Base-by-base conservation (phyloP, 2,113 vertebrate species). In the Dinomys branickii region DNA sequence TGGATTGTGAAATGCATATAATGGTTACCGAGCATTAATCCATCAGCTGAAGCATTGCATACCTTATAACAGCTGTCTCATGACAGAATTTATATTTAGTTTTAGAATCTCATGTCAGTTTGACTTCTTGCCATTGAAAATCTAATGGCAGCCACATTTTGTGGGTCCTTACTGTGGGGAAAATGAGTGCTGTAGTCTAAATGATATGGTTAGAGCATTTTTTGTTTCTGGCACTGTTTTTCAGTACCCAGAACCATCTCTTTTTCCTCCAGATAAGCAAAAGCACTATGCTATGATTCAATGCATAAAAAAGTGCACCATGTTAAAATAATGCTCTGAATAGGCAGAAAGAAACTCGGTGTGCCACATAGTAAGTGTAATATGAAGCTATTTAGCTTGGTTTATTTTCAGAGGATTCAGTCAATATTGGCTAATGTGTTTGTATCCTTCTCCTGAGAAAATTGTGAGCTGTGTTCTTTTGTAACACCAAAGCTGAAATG, bases 381-480 rank as follows among this genome's bases (percentile, higher is more conserved):
- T 80, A 41, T 85, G 61, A 78, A 93, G 22, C 73, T 69, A 16
- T 87, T 95, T 96, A 92, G 59, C 85, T 82, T 28, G 30, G n/a
- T 73, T 96, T 88, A 59, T 95, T 97, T 96, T 86, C 63, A 82
- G 71, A 83, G 85, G 92, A 75, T 97, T 97, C 95, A 85, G 92
- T 96, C 95, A 97, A 94, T 95, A 86, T 56, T 78, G 20, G 65
- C 71, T 97, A 88, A 95, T 97, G 88, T 94, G 90, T 95, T 67
- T 61, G 33, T 59, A 58, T 94, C 87, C n/a, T 20, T 95, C 90
- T 97, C 95, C 92, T 80, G 97, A 82, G 97, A 92, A 59, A 94
- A 63, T 41, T 30, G 3, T 19, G 81, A 85, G 63, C 50, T 90
- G 59, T 58, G 61, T 80, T 90, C 54, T 84, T 92, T 91, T 69